Percentiles rank a stretch among this genome's conserved stretches.
phyloP scores from a whole-genome alignment of 2,113 vertebrate genomes.

The Azemiops feae region DNA sequence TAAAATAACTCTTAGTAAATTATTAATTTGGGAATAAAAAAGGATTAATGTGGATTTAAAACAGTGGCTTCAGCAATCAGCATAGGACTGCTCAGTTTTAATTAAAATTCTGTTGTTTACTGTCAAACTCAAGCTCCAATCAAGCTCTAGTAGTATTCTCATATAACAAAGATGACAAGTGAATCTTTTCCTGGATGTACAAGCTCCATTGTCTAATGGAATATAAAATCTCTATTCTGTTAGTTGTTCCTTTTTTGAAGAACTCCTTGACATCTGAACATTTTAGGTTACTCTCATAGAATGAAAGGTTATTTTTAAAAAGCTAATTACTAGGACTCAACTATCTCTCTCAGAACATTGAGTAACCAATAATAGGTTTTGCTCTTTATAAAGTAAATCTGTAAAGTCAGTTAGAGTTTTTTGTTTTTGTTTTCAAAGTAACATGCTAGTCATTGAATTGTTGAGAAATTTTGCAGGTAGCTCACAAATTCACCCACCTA shows the following conservation, averaged over 20 bases:
- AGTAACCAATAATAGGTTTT: conserved; percentile 53
- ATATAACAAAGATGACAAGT: background rate
- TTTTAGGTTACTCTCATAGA: conserved; percentile 43
- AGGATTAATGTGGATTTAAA: background rate
- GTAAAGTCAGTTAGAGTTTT: conserved; percentile 16
- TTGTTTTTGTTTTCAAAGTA: background rate
- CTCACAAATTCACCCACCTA: background rate
- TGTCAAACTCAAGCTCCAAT: background rate
- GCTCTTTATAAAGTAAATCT: conserved; percentile 14
- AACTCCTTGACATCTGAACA: conserved; percentile 22
- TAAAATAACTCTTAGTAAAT: background rate
- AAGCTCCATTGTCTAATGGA: background rate
- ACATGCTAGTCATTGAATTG: conserved; percentile 21
- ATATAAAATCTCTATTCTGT: background rate
- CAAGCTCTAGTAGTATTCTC: background rate
- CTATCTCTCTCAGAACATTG: conserved; percentile 42
- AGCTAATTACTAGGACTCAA: conserved; percentile 50
- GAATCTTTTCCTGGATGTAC: background rate
- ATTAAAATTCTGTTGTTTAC: background rate
- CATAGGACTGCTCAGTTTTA: background rate
- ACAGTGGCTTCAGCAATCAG: background rate
- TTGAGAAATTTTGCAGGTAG: background rate
- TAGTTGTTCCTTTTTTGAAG: background rate
- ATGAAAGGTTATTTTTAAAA: conserved; percentile 37
- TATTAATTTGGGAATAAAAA: background rate